Percentiles rank a stretch among this genome's conserved stretches.
Conservation (phyloP, 2,888 invertebrate species). For the Folsomia candida region DNA sequence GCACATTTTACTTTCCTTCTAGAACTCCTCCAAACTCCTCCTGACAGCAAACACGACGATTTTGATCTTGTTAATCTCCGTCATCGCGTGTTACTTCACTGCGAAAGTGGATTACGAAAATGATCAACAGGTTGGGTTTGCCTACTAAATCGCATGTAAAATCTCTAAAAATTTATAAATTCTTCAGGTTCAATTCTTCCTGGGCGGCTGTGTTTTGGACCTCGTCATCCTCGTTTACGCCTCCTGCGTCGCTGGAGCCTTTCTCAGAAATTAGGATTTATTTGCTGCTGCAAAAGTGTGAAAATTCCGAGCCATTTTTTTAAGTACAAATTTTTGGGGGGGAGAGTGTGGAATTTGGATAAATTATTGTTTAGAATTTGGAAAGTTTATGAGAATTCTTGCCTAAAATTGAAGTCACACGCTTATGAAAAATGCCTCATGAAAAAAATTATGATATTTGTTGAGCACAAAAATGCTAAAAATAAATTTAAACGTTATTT, state of each 20-base stretch:
- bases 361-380: no score
- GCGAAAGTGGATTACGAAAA: constrained; percentile 28
- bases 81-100: constrained; percentile 37
- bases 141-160: no score
- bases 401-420: no score
- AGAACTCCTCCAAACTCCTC: no score
- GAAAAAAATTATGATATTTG: no score
- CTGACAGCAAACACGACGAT: constrained; percentile 42
- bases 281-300: background rate
- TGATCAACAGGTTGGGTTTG: constrained; percentile 15
- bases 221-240: constrained; percentile 39
- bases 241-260: constrained; percentile 42
- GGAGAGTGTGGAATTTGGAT: constrained; percentile 22
- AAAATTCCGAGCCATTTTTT: background rate
- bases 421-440: no score
- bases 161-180: no score
- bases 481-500: no score
- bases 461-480: no score
- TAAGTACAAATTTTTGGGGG: background rate
- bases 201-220: constrained; percentile 36
- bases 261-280: constrained; percentile 30
- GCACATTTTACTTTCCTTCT: no score
- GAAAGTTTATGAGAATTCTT: no score
- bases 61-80: constrained; percentile 32
- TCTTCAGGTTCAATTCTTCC: constrained; percentile 31